A percentile compares a stretch with the other conserved stretches of the same genome.
These are phyloP conservation scores for Drosophila micromelanica DNA, from an alignment of 1,140 invertebrate genomes.

Conservation along the genomic window DNA sequence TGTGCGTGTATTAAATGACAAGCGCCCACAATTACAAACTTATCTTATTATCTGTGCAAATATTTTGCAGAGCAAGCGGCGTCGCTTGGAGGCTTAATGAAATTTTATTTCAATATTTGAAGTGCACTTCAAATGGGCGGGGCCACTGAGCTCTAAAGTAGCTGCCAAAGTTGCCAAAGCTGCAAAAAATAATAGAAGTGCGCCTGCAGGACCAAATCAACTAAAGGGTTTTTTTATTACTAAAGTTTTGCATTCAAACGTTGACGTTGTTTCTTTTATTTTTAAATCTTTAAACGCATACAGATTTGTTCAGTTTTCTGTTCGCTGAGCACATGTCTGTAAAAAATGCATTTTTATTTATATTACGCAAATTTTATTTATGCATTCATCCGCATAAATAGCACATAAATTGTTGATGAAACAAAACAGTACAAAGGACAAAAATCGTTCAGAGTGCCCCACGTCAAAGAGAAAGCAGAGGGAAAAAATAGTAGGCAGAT, in stretches of 20 bases:
- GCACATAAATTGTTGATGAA: slow-evolving; percentile 44
- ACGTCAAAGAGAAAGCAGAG: slow-evolving; percentile 40
- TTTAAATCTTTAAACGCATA: slow-evolving; percentile 26
- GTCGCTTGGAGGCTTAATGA: slow-evolving; percentile 43
- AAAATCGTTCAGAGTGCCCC: slow-evolving; percentile 27
- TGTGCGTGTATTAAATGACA: slow-evolving; percentile 20
- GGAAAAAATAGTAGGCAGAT: slow-evolving; percentile 11
- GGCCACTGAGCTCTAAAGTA: slow-evolving; percentile 35
- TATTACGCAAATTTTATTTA: slow-evolving; percentile 69
- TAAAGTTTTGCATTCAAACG: slow-evolving; percentile 11
- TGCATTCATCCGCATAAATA: slow-evolving; percentile 75
- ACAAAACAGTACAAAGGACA: slow-evolving; percentile 40
- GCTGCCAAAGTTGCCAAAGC: slow-evolving; percentile 54
- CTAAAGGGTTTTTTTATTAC: background rate
- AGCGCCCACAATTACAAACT: slow-evolving; percentile 35
- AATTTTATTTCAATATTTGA: slow-evolving; percentile 78
- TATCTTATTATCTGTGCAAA: slow-evolving; percentile 75
- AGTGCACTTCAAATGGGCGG: slow-evolving; percentile 35
- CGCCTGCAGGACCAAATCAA: background rate
- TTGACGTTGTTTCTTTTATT: background rate
- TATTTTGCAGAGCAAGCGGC: slow-evolving; percentile 47
- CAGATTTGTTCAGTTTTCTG: slow-evolving; percentile 22
- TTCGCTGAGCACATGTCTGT: slow-evolving; percentile 22
- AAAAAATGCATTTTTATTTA: slow-evolving; percentile 77
- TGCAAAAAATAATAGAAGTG: slow-evolving; percentile 25